Percentiles rank a stretch among this genome's conserved stretches.
Conservation (phyloP, 2,888 invertebrate genomes). For the Plagiodera versicolora region DNA sequence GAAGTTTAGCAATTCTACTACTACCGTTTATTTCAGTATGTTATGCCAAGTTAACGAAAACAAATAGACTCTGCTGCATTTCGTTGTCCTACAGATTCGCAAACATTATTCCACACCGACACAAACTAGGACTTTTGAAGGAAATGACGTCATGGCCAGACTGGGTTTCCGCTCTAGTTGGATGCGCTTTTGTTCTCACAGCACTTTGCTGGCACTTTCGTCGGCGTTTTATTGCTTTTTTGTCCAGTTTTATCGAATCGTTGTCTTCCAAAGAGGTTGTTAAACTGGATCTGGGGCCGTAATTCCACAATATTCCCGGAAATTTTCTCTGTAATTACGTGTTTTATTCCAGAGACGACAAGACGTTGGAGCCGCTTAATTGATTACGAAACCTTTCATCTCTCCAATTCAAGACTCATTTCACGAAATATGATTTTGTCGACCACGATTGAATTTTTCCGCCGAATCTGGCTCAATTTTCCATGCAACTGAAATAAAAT, state of each 20-base stretch:
- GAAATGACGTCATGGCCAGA: conserved; percentile 34
- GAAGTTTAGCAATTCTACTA: neutral
- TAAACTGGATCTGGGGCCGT: conserved; percentile 4
- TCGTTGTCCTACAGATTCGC: conserved; percentile 8
- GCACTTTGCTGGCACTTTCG: conserved; percentile 18
- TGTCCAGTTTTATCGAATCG: conserved; percentile 13
- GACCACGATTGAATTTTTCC: neutral
- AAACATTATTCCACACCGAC: conserved; percentile 20
- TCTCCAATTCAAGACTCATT: no score
- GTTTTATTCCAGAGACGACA: neutral
- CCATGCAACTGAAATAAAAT: conserved; percentile 20
- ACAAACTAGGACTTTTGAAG: conserved; percentile 37
- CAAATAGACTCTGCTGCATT: neutral
- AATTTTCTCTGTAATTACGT: neutral
- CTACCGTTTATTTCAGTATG: neutral
- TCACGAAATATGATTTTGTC: no score
- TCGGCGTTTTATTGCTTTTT: conserved; percentile 20
- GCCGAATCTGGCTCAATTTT: neutral
- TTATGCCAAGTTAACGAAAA: neutral
- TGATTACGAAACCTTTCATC: no score
- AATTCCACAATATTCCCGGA: conserved; percentile 13
- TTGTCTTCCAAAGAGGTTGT: conserved; percentile 4
- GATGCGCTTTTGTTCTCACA: conserved; percentile 27
- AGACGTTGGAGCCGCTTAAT: no score
- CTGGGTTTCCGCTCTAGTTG: conserved; percentile 28